Conservation (phyloP, 2,113 vertebrate genomes). For the Porphyrio hochstetteri region DNA sequence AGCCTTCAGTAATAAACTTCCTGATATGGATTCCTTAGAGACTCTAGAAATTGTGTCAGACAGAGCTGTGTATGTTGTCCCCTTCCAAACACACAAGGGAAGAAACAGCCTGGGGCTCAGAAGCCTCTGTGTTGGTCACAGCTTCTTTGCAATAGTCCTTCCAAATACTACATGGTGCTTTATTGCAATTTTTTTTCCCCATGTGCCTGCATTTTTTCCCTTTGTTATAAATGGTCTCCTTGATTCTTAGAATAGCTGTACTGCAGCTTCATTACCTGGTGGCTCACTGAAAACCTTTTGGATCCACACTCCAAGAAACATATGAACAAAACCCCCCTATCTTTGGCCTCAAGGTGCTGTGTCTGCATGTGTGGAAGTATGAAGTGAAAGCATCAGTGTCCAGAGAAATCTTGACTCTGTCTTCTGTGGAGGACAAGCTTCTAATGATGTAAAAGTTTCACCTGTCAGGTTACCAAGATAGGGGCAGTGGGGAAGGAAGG, state of each 20-base stretch:
- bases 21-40: neutral
- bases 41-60: neutral
- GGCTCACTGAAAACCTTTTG: neutral
- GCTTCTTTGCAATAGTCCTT: neutral
- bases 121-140: neutral
- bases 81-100: neutral
- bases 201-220: neutral
- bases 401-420: neutral
- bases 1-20: neutral
- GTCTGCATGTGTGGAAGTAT: neutral
- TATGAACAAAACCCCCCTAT: fast-evolving
- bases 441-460: neutral
- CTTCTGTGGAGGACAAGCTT: neutral
- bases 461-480: neutral
- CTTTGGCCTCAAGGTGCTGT: neutral
- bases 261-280: neutral
- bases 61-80: neutral
- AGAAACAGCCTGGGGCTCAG: neutral
- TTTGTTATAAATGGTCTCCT: neutral
- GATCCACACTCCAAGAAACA: neutral
- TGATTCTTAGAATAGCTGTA: neutral
- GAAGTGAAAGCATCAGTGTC: neutral
- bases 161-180: neutral
- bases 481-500: neutral
- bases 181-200: neutral